Evolutionary conservation across 2,888 invertebrate genomes (phyloP), one percentile per base, ranked within the genome.

Genomic region (Epsilonema sp.): DNA sequence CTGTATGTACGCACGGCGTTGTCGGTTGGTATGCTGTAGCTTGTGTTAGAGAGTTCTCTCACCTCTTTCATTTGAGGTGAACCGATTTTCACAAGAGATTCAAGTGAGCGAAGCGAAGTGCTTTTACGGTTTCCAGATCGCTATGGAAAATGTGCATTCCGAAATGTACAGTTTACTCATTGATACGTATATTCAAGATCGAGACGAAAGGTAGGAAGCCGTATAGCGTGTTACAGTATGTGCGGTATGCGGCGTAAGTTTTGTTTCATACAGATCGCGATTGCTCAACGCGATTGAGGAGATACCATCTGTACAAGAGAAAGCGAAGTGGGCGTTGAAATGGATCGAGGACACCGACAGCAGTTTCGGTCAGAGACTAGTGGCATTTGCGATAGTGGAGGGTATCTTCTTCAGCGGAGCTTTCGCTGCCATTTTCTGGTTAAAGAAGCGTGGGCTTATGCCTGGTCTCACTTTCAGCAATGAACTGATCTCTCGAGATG

Each of bases 91-190:
- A n/a, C n/a, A n/a, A n/a, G n/a, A n/a, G n/a, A n/a, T n/a, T n/a
- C n/a, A n/a, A n/a, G n/a, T n/a, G n/a, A n/a, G n/a, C n/a, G n/a
- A n/a, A n/a, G n/a, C n/a, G n/a, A n/a, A n/a, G n/a, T 97, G 82
- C 67, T 97, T 97, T 68, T 99, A 99, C 68, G 94, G 94, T 5
- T 97, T 94, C n/a, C n/a, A n/a, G n/a, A n/a, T n/a, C n/a, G n/a
- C n/a, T n/a, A n/a, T n/a, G n/a, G n/a, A n/a, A n/a, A 99, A 99
- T 73, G 83, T 99, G 5, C 97, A 97, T 67, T 92, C 92, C 0
- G 97, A 99, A 72, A 99, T 97, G 94, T 99, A 99, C 70, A 90
- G 90, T 52, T 73, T 90, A 47, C 75, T 97, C 2, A 97, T 97
- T 64, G 90, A 99, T 61, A 89, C 92, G 0, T 97, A 94, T 65